Evolutionary conservation across 2,888 invertebrate genomes (phyloP).

Genomic region (Ctena decussata): DNA sequence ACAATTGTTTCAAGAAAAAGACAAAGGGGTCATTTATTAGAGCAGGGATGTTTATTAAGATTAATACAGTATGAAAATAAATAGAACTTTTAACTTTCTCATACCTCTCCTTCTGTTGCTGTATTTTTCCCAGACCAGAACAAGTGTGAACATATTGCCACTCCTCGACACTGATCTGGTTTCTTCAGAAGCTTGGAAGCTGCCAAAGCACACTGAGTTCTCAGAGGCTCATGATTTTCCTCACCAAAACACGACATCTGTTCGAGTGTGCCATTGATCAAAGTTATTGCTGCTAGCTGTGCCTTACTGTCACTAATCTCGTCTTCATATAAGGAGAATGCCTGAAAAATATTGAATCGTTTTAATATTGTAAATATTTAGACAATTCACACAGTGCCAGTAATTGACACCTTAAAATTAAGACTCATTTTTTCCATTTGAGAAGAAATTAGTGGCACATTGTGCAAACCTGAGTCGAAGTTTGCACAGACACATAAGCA

Average conservation of each 20-base stretch:
- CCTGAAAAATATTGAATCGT: constrained; percentile 89
- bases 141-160: constrained; percentile 97
- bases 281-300: constrained; percentile 97
- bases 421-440: no score
- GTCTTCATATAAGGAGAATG: constrained; percentile 99
- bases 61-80: no score
- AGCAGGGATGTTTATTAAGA: no score
- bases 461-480: no score
- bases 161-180: constrained; percentile 98
- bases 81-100: no score
- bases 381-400: no score
- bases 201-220: constrained; percentile 98
- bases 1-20: no score
- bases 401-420: no score
- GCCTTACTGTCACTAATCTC: constrained; percentile 98
- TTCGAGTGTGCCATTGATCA: constrained; percentile 98
- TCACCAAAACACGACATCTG: constrained; percentile 97
- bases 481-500: no score
- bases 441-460: no score
- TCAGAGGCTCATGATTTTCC: constrained; percentile 98
- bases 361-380: no score
- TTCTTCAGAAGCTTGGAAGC: constrained; percentile 98
- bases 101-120: constrained; percentile 77
- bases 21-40: no score
- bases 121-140: constrained; percentile 95